Conservation (phyloP, 2,797 vertebrate genomes). For the Diplodus puntazzo region DNA sequence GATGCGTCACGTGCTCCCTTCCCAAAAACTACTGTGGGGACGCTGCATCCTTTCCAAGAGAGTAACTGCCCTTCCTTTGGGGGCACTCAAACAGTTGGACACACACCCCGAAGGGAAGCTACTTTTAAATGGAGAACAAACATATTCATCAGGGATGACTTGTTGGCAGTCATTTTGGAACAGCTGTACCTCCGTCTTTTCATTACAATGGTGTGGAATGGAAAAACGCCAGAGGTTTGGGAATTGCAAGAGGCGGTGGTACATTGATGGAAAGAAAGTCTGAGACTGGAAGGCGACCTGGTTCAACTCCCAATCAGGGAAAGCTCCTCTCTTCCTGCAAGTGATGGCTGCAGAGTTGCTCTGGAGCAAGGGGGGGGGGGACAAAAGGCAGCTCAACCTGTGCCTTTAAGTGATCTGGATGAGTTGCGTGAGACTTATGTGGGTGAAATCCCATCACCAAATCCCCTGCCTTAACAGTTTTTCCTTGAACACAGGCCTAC, state of each 20-base stretch:
- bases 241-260: slow-evolving; percentile 22
- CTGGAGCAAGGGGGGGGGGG: slow-evolving; percentile 19
- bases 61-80: slow-evolving; percentile 25
- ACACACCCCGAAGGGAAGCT: slow-evolving; percentile 35
- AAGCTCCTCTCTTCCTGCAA: slow-evolving; percentile 8
- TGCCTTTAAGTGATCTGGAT: slow-evolving; percentile 27
- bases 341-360: slow-evolving; percentile 12
- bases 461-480: slow-evolving; percentile 63
- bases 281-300: slow-evolving; percentile 11
- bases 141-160: slow-evolving; percentile 38
- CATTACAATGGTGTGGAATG: slow-evolving; percentile 5
- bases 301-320: slow-evolving; percentile 6
- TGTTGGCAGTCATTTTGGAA: slow-evolving; percentile 44
- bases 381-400: background rate
- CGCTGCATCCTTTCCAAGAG: slow-evolving; percentile 28
- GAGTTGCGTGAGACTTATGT: slow-evolving; percentile 47
- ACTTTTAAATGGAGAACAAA: slow-evolving; percentile 45
- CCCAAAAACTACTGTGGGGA: slow-evolving; percentile 19
- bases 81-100: slow-evolving; percentile 10
- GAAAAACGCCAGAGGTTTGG: slow-evolving; percentile 36
- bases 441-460: slow-evolving; percentile 67
- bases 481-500: slow-evolving; percentile 56
- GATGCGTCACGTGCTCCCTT: slow-evolving; percentile 23
- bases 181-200: slow-evolving; percentile 20
- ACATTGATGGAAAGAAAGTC: slow-evolving; percentile 21